phyloP scores from a whole-genome alignment of 2,888 invertebrate species.

The Anthrax anthrax region DNA sequence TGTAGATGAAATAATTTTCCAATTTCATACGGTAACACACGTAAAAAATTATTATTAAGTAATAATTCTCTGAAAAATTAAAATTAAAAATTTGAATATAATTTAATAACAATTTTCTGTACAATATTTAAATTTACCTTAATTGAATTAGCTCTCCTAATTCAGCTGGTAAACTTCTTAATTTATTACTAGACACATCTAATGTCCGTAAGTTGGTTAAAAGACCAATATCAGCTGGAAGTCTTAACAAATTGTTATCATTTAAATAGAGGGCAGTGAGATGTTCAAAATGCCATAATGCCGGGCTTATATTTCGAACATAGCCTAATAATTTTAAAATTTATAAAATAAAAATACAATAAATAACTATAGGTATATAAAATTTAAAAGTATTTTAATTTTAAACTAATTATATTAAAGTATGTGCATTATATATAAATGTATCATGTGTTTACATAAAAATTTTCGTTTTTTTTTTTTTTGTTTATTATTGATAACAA shows the following conservation, averaged over 20 bases:
- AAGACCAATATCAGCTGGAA: slow-evolving; percentile 82
- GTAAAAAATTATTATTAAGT: slow-evolving; percentile 85
- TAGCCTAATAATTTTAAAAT: slow-evolving; percentile 48
- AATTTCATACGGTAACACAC: slow-evolving; percentile 89
- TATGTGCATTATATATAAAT: too few species aligned
- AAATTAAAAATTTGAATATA: slow-evolving; percentile 10
- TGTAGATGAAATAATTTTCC: slow-evolving; percentile 95
- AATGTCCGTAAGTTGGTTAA: slow-evolving; percentile 72
- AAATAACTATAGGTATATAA: too few species aligned
- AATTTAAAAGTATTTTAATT: too few species aligned
- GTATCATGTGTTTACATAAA: too few species aligned
- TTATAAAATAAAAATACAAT: slow-evolving; percentile 9
- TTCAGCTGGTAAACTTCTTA: slow-evolving; percentile 87
- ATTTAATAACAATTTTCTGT: too few species aligned
- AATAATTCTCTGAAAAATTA: slow-evolving; percentile 65
- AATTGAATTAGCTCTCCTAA: slow-evolving; percentile 92
- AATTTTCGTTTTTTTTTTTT: too few species aligned
- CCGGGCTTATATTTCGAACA: slow-evolving; percentile 85
- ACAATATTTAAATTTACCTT: slow-evolving; percentile 41
- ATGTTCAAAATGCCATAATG: slow-evolving; percentile 81
- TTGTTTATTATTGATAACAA: too few species aligned
- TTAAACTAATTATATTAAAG: too few species aligned
- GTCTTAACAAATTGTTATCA: slow-evolving; percentile 82
- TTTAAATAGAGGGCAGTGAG: slow-evolving; percentile 90
- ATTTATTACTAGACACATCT: slow-evolving; percentile 89